phyloP scores from a whole-genome alignment of 2,888 invertebrate genomes.

The Zhuqinia jingwanae region DNA sequence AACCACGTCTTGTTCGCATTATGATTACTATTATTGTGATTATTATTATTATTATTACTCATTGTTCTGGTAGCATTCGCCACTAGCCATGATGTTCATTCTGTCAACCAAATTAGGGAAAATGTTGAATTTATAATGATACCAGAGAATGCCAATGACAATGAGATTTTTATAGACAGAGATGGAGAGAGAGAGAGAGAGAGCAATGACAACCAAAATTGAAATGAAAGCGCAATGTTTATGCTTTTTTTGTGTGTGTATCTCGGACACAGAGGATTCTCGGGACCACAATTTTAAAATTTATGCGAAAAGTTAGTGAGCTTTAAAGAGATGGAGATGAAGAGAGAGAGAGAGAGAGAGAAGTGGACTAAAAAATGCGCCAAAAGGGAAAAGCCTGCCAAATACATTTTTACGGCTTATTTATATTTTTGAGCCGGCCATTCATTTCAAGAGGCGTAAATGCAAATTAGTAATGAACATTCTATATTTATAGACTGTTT shows the following conservation, averaged over 20 bases:
- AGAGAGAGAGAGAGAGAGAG: neutral
- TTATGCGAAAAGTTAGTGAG: too few relatives aligned
- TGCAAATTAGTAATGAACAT: too few relatives aligned
- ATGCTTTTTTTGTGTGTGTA: too few relatives aligned
- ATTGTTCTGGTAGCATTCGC: slow-evolving; percentile 44
- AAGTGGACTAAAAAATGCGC: neutral
- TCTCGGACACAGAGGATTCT: too few relatives aligned
- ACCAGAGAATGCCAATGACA: slow-evolving; percentile 56
- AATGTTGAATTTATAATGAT: slow-evolving; percentile 56
- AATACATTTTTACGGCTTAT: too few relatives aligned
- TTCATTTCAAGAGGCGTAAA: too few relatives aligned
- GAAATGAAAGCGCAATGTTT: slow-evolving; percentile 29
- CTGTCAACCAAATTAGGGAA: slow-evolving; percentile 63
- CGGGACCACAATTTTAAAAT: too few relatives aligned
- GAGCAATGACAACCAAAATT: slow-evolving; percentile 41
- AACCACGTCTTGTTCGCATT: slow-evolving; percentile 37
- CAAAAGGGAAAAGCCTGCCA: too few relatives aligned
- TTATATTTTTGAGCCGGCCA: neutral
- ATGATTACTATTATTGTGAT: slow-evolving; percentile 13
- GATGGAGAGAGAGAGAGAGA: neutral
- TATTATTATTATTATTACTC: slow-evolving; percentile 29
- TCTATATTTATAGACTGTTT: too few relatives aligned
- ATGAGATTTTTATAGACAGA: slow-evolving; percentile 38
- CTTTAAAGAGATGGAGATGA: neutral
- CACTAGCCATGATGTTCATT: slow-evolving; percentile 26